A percentile compares a stretch with the other conserved stretches of the same genome.
phyloP scores from a whole-genome alignment of 2,113 vertebrate species.

The Bufo bufo region DNA sequence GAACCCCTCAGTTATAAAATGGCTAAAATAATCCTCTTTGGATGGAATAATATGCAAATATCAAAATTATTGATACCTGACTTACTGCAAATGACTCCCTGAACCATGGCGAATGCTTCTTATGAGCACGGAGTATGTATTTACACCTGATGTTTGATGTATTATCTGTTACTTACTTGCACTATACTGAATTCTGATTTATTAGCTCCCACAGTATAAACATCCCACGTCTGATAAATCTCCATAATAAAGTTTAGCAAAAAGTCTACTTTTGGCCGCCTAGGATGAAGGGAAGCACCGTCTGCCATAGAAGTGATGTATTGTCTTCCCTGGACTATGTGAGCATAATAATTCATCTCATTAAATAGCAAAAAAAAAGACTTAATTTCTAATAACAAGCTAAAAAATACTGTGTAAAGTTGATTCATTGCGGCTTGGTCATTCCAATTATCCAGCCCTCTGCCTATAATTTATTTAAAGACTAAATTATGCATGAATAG shows the following conservation, averaged over 20 bases:
- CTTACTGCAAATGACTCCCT: background rate
- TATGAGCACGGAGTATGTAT: background rate
- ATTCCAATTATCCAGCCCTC: constrained; percentile 55
- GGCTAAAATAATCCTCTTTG: background rate
- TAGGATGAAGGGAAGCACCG: background rate
- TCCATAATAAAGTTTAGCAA: constrained; percentile 15
- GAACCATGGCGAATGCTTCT: background rate
- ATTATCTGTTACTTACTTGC: background rate
- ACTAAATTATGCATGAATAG: constrained; percentile 48
- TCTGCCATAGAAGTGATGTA: constrained; percentile 25
- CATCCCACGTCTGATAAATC: background rate
- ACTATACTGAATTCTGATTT: constrained; percentile 16
- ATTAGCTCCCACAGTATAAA: background rate
- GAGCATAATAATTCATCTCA: constrained; percentile 43
- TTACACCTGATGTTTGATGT: background rate
- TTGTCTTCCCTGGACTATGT: constrained; percentile 6
- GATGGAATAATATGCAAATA: background rate
- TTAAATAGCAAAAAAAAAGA: constrained; percentile 34
- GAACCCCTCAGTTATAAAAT: background rate
- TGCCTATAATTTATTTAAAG: constrained; percentile 53
- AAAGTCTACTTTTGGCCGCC: background rate
- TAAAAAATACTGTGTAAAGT: constrained; percentile 19
- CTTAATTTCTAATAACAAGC: constrained; percentile 42
- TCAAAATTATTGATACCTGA: background rate
- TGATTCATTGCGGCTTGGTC: constrained; percentile 54